Evolutionary conservation across 2,113 vertebrate genomes (phyloP), one percentile per base, ranked within the genome.

Genomic region (Xenotilapia longispinis): DNA sequence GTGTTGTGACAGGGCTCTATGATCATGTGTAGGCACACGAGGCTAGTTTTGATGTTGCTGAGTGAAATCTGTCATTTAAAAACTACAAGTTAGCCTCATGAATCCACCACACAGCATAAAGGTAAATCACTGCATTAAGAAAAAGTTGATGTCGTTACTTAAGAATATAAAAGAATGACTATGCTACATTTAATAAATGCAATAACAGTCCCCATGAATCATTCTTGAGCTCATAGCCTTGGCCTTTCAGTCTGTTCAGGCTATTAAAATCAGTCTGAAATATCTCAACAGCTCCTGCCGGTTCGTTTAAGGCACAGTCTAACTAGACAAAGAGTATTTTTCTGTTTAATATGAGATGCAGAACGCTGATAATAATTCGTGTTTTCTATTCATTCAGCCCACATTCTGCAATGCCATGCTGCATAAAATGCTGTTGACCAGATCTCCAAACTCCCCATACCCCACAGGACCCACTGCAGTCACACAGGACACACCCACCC

Each of bases 291-390:
- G 38, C 68, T 73, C 68, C 68, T 45, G 38, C 8, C 1, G 0
- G 13, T 45, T 5, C 1, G 0, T 45, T 28, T 73, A 47, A 47
- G 26, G 68, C 68, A 47, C 21, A 73, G 40, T 7, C 21, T 45
- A 45, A 5, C 13, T 26, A 21, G 40, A 73, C 38, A 73, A 45
- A 73, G 68, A 73, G 3, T 26, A 23, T 73, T 45, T 17, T 73
- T 33, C 33, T 33, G 33, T 33, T 3, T 47, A 17, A 75, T 47
- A 75, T 7, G 68, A 45, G 5, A 3, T 0, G 21, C 40, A 73
- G 2, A 73, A 45, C 0, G 3, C 7, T 26, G 21, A 11, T 28
- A 65, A 36, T 36, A 65, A 42, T 4, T 23, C 0, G 2, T 70
- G 65, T 26, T 70, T 75, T 75, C 6, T 42, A 31, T 75, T 75